Base-by-base conservation (phyloP, 2,797 vertebrate species). In the Chaetodon trifasciatus region DNA sequence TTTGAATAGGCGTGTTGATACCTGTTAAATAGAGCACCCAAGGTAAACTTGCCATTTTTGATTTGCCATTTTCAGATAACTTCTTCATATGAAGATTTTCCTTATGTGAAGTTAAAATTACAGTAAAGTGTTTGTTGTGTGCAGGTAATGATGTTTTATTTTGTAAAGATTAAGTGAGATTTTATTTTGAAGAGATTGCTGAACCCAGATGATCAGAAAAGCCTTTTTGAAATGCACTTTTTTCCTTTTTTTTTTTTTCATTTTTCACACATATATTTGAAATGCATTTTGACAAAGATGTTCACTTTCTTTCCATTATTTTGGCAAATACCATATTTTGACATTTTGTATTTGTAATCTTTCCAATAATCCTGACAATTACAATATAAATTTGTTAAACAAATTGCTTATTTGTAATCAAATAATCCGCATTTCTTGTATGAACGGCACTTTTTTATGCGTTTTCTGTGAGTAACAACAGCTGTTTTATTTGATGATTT, bases 401-500 rank as follows among this genome's bases (percentile, higher is more conserved):
- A 37, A 16, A 47, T 50, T 63, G 15, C 8, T 4, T 17, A 9
- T 9, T 32, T 70, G 4, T 23, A 15, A 62, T 37, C 5, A 53
- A 35, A 62, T 42, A 1, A 44, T 35, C 5, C 15, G 13, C 50
- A 62, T 69, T 40, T 24, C 1, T 60, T 60, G 62, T 6, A 39
- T 49, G 6, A 13, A 24, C 5, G 37, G 17, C 16, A 69, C 55
- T 44, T 39, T 62, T 72, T 60, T 74, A 12, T 39, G 23, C n/a
- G 28, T 50, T n/a, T n/a, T n/a, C 42, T 70, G 10, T 9, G 5
- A 46, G 21, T 1, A 65, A 47, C 17, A 44, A 8, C 16, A 69
- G 24, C 21, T 8, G 10, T 60, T 84, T 80, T 72, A 46, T 76
- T 72, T 65, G 44, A 63, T n/a, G n/a, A n/a, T n/a, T n/a, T n/a